Evolutionary conservation across 2,888 invertebrate species (phyloP).

Genomic region (Oscheius onirici): DNA sequence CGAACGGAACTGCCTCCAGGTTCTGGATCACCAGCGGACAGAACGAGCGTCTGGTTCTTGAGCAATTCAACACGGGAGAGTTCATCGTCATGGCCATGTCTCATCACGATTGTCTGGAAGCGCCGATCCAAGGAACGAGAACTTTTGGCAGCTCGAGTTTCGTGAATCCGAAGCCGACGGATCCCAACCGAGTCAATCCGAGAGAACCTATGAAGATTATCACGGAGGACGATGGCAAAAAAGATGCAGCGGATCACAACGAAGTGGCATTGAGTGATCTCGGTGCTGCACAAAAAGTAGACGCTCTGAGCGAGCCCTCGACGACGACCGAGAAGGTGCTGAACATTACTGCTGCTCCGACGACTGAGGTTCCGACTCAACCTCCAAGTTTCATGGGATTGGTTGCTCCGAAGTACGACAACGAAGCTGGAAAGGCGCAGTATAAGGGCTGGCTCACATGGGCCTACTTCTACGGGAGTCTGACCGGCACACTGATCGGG

Average conservation of each 20-base stretch:
- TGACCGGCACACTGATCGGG: slow-evolving; percentile 16
- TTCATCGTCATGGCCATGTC: not conserved
- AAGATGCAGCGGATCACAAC: not conserved
- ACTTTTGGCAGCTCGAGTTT: not conserved
- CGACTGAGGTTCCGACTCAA: not conserved
- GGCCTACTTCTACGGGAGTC: slow-evolving; percentile 22
- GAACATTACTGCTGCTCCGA: not conserved
- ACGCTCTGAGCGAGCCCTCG: not conserved
- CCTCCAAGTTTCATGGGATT: not conserved
- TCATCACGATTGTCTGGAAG: not conserved
- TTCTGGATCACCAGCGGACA: not conserved
- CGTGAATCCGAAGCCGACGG: not conserved
- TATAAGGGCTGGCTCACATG: slow-evolving; percentile 23
- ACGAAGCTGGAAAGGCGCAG: not conserved
- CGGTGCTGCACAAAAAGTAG: not conserved
- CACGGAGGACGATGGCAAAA: not conserved
- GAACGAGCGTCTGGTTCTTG: slow-evolving; percentile 11
- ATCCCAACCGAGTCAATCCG: not conserved
- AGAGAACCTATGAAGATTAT: not conserved
- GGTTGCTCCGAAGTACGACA: not conserved
- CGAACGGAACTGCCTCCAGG: not conserved
- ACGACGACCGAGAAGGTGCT: not conserved
- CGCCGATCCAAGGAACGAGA: not conserved
- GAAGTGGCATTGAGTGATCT: not conserved
- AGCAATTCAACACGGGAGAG: not conserved